These are phyloP conservation scores for Anoplophora glabripennis DNA, from an alignment of 1,140 invertebrate genomes.

Conservation along the genomic window DNA sequence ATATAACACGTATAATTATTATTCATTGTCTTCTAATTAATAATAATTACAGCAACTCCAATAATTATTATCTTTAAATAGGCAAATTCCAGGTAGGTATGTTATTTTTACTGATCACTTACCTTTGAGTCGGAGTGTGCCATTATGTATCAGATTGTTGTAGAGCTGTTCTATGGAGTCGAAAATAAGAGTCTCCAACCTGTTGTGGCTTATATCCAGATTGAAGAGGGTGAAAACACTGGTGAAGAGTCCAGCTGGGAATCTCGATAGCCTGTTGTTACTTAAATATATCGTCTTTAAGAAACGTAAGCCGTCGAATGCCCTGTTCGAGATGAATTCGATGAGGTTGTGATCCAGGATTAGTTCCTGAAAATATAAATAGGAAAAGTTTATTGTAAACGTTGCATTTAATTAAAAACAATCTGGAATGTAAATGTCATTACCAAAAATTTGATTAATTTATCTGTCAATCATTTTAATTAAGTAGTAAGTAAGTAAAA, in stretches of 20 bases:
- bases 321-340: conserved; percentile 15
- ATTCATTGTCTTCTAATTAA: no score
- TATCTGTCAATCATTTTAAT: no score
- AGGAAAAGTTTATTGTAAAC: no score
- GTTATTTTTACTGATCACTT: no score
- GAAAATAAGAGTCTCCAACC: conserved; percentile 7
- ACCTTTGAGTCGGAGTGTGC: conserved; percentile 11
- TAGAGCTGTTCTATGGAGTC: conserved; percentile 16
- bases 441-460: no score
- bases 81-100: no score
- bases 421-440: no score
- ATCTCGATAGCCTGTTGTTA: conserved; percentile 9
- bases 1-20: no score
- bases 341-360: conserved; percentile 14
- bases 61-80: no score
- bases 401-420: no score
- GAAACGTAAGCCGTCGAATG: conserved; percentile 15
- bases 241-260: conserved; percentile 6
- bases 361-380: conserved; percentile 2
- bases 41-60: no score
- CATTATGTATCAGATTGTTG: conserved; percentile 10
- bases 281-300: conserved; percentile 6
- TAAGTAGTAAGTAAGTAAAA: no score
- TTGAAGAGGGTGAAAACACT: conserved; percentile 14
- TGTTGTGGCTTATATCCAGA: conserved; percentile 11